A percentile compares a stretch with the other conserved stretches of the same genome.
These are phyloP conservation scores for Branchellion lobata DNA, from an alignment of 2,888 invertebrate species.

Conservation along the genomic window DNA sequence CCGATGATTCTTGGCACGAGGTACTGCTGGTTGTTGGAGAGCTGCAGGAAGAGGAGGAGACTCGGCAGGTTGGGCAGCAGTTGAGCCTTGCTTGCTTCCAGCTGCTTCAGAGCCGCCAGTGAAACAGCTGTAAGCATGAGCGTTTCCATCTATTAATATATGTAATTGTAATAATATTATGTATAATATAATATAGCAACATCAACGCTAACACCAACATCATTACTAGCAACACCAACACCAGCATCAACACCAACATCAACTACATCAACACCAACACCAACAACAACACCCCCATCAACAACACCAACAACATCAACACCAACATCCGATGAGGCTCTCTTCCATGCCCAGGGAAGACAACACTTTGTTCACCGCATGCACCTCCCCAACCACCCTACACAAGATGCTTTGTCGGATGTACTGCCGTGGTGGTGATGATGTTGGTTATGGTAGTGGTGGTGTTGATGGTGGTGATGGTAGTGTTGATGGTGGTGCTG, in stretches of 20 bases:
- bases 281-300: too few species aligned
- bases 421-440: constrained; percentile 69
- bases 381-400: constrained; percentile 75
- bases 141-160: too few species aligned
- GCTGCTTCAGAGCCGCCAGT: constrained; percentile 74
- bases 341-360: constrained; percentile 69
- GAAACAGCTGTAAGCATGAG: constrained; percentile 66
- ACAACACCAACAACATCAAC: constrained; percentile 50
- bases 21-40: constrained; percentile 82
- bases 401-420: constrained; percentile 79
- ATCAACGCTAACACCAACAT: background rate
- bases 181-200: background rate
- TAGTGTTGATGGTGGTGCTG: too few species aligned
- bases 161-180: too few species aligned
- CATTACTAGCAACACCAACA: background rate
- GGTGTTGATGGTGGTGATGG: background rate
- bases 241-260: constrained; percentile 8
- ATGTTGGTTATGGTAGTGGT: background rate
- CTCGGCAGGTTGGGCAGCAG: constrained; percentile 68
- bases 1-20: constrained; percentile 73
- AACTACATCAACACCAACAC: background rate
- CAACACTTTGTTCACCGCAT: constrained; percentile 72
- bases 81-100: constrained; percentile 67
- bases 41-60: constrained; percentile 78
- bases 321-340: constrained; percentile 66